A percentile compares a stretch with the other conserved stretches of the same genome.
These are phyloP conservation scores for Oreochromis grahami DNA, from an alignment of 2,797 vertebrate genomes.

Conservation along the genomic window DNA sequence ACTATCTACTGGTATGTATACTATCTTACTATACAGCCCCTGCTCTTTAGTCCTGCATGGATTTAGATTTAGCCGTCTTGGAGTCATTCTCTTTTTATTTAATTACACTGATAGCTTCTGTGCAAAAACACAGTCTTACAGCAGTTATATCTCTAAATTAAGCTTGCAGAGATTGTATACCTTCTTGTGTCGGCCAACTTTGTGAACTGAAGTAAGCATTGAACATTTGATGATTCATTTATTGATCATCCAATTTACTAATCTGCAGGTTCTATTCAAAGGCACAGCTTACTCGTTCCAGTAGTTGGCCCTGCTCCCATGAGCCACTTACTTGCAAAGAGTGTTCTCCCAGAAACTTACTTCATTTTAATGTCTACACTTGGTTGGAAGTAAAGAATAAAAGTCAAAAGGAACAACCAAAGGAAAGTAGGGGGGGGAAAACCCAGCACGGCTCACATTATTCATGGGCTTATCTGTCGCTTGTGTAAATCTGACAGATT, in stretches of 20 bases:
- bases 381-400: not conserved
- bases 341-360: not conserved
- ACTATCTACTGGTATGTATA: not conserved
- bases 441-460: not conserved
- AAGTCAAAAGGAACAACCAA: not conserved
- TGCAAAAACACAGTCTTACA: not conserved
- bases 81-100: not conserved
- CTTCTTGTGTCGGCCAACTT: not conserved
- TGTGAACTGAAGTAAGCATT: not conserved
- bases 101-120: not conserved
- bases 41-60: not conserved
- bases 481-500: conserved; percentile 4
- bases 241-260: not conserved
- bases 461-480: not conserved
- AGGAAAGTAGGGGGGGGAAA: not conserved
- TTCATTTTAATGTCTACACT: conserved; percentile 17
- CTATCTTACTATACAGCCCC: not conserved
- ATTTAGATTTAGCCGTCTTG: not conserved
- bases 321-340: conserved; percentile 6
- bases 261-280: conserved; percentile 10
- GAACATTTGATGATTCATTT: not conserved
- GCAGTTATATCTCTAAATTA: not conserved
- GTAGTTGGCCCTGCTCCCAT: not conserved
- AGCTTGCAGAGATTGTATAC: not conserved
- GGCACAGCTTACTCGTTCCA: not conserved